These are phyloP conservation scores for Gobiocypris rarus DNA, from an alignment of 2,113 vertebrate species.

Conservation along the genomic window DNA sequence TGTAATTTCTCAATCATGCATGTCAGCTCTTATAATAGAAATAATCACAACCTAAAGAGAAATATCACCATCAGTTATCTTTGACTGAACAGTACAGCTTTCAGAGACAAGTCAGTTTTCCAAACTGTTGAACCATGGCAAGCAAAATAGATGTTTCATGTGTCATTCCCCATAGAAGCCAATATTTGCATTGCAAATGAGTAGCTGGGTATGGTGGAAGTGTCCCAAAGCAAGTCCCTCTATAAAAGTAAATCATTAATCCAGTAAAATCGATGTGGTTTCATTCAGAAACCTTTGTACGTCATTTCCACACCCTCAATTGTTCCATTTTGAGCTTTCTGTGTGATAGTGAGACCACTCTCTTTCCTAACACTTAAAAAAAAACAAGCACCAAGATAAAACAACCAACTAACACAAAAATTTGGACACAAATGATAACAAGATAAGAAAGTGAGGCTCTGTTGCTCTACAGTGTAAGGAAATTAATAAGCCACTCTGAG, in stretches of 20 bases:
- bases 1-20: not conserved
- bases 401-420: not conserved
- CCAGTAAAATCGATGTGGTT: constrained; percentile 23
- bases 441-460: not conserved
- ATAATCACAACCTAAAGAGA: not conserved
- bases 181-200: constrained; percentile 65
- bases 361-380: not conserved
- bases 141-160: constrained; percentile 30
- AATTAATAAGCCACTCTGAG: not conserved
- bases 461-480: not conserved
- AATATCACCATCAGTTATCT: constrained; percentile 9
- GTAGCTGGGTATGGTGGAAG: constrained; percentile 15
- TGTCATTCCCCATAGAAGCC: constrained; percentile 19
- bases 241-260: constrained; percentile 59
- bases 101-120: constrained; percentile 33
- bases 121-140: constrained; percentile 45
- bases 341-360: not conserved
- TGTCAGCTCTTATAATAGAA: not conserved
- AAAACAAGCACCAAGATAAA: not conserved
- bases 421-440: not conserved
- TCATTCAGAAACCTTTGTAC: constrained; percentile 43
- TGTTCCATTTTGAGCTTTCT: constrained; percentile 19
- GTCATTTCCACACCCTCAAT: not conserved
- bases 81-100: constrained; percentile 23
- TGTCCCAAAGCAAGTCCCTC: constrained; percentile 38